phyloP scores from a whole-genome alignment of 2,888 invertebrate species.

The Ophonus ardosiacus region DNA sequence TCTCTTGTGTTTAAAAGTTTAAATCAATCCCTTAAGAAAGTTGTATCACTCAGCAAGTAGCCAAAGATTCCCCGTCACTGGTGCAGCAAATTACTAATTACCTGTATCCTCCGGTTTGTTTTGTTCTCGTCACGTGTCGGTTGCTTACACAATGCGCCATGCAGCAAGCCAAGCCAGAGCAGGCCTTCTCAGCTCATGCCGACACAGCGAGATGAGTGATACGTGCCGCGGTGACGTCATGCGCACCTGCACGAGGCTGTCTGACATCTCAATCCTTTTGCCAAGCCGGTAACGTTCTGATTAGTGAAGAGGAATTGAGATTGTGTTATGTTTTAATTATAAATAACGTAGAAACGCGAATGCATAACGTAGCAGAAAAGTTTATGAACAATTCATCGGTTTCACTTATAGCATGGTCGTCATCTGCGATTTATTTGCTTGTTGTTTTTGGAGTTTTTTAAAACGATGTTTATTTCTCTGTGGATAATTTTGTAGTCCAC shows the following conservation, averaged over 20 bases:
- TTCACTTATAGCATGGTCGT: too few relatives aligned
- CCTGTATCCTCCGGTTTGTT: slow-evolving; percentile 6
- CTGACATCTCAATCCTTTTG: slow-evolving; percentile 48
- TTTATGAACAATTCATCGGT: too few relatives aligned
- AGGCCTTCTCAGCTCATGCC: neutral
- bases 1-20: too few relatives aligned
- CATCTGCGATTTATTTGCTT: too few relatives aligned
- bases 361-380: too few relatives aligned
- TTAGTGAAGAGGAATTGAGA: neutral
- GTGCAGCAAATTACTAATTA: slow-evolving; percentile 24
- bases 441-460: too few relatives aligned
- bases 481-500: too few relatives aligned
- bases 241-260: slow-evolving; percentile 34
- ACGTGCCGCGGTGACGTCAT: slow-evolving; percentile 48
- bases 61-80: neutral
- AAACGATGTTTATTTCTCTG: too few relatives aligned
- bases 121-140: slow-evolving; percentile 8
- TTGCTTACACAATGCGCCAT: slow-evolving; percentile 13
- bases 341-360: too few relatives aligned
- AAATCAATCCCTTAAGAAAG: too few relatives aligned
- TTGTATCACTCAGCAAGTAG: too few relatives aligned
- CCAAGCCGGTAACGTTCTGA: neutral
- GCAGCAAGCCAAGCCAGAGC: neutral
- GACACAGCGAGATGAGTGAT: slow-evolving; percentile 31
- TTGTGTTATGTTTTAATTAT: too few relatives aligned